Evolutionary conservation across 2,888 invertebrate genomes (phyloP), one percentile per base, ranked within the genome.

Genomic region (Nasonia oneida): DNA sequence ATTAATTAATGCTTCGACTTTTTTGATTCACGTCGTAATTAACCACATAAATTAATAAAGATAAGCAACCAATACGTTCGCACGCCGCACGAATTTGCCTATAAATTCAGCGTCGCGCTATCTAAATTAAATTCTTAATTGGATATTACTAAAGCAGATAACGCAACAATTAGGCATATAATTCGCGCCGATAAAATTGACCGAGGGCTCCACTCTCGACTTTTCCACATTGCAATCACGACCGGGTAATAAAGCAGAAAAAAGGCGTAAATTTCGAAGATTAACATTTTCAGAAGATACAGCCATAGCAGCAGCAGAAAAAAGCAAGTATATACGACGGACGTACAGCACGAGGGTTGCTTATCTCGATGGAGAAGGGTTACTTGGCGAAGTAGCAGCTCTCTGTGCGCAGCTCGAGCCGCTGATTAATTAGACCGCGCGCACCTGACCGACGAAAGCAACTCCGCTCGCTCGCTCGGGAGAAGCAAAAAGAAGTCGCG

Each of bases 361-460:
- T 82, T 74, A 82, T 85, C 71, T 81, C 64, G 61, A 74, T 73
- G 53, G 74, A 82, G 82, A 67, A 57, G 61, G 78, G 79, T 57
- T 64, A n/a, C 47, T 42, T 53, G 6, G 81, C 39, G 73, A 23
- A 64, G 64, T 53, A 64, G n/a, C 18, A 64, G 64, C 15, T 18
- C 15, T 37, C 67, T 18, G n/a, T 14, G 67, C 29, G 67, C 29
- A 47, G 29, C 77, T 71, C 37, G 33, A 33, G 76, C 81, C 73
- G 29, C 64, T 85, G 81, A 85, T 85, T 85, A 81, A 85, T 85
- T 85, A 85, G 74, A 42, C 67, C 18, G 74, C 78, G 77, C 73
- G 78, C 73, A 78, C 78, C 84, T 81, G 76, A 85, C 81, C 78
- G 78, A 77, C 67, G 77, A 78, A 75, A 73, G 67, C 61, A 64